Percentiles rank a stretch among this genome's conserved stretches.
Conservation (phyloP, 1,140 invertebrate genomes). For the Carposina sasakii region DNA sequence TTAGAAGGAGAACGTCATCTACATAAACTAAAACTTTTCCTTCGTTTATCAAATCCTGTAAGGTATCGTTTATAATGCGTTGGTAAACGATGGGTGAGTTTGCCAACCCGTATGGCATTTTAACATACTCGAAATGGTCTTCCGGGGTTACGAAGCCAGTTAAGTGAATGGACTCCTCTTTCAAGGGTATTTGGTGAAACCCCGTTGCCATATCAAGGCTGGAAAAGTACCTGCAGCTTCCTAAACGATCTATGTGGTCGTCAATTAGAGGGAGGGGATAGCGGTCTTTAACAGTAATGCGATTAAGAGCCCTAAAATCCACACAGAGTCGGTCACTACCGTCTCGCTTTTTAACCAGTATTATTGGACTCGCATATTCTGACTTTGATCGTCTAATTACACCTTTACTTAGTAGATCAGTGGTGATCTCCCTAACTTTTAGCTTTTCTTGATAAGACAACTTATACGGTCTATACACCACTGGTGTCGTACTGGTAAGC, state of each 20-base stretch:
- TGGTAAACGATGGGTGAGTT: conserved; percentile 62
- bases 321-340: conserved; percentile 41
- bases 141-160: conserved; percentile 55
- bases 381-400: conserved; percentile 36
- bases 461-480: conserved; percentile 24
- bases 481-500: conserved; percentile 14
- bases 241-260: no score
- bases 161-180: conserved; percentile 38
- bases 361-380: conserved; percentile 38
- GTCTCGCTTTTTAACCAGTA: conserved; percentile 48
- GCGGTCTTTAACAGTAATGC: conserved; percentile 34
- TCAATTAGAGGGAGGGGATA: conserved; percentile 46
- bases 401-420: conserved; percentile 24
- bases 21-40: conserved; percentile 26
- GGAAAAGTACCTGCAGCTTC: no score
- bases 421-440: conserved; percentile 22
- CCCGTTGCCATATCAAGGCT: conserved; percentile 67
- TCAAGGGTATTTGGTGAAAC: conserved; percentile 44
- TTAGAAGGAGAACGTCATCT: conserved; percentile 44
- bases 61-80: conserved; percentile 43
- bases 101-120: conserved; percentile 63
- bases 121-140: conserved; percentile 55
- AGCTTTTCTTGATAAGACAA: conserved; percentile 25
- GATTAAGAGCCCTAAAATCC: conserved; percentile 47
- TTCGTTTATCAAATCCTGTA: conserved; percentile 25